Percentiles rank a stretch among this genome's conserved stretches.
Evolutionary conservation across 1,140 invertebrate species (phyloP).

Genomic region (Trichogramma pretiosum): DNA sequence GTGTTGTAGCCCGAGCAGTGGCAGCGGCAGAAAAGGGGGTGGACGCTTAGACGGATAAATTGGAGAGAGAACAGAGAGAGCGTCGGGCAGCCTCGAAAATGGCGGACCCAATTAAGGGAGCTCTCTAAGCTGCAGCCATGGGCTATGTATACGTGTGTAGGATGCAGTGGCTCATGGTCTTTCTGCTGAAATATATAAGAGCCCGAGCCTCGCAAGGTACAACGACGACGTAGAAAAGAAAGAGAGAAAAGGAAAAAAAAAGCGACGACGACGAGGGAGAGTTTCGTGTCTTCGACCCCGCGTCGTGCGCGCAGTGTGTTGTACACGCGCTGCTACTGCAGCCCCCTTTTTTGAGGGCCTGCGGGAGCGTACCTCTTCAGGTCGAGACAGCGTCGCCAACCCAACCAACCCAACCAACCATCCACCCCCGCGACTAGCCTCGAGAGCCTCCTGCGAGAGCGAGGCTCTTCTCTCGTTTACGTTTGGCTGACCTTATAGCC

Average conservation of each 20-base stretch:
- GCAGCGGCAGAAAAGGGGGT: background rate
- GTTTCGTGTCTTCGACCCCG: no score
- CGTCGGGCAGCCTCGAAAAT: conserved; percentile 42
- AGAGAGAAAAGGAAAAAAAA: conserved; percentile 12
- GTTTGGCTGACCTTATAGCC: conserved; percentile 37
- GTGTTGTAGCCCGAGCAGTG: background rate
- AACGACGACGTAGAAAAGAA: conserved; percentile 13
- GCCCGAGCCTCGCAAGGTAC: no score
- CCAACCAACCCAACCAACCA: conserved; percentile 11
- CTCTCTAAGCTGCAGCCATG: conserved; percentile 33
- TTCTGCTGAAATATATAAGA: no score
- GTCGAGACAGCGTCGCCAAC: no score
- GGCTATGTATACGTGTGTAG: no score
- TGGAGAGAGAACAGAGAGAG: conserved; percentile 24
- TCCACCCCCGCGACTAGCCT: conserved; percentile 17
- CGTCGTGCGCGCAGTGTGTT: no score
- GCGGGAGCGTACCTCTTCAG: no score
- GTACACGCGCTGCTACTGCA: no score
- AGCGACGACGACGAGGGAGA: conserved; percentile 22
- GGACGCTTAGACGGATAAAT: conserved; percentile 5
- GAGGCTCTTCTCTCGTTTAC: conserved; percentile 27
- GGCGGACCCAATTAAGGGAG: conserved; percentile 45
- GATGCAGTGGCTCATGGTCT: no score
- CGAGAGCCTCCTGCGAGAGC: background rate
- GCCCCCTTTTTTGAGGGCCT: no score